Evolutionary conservation across 2,113 vertebrate species (phyloP).

Genomic region (Origma solitaria): DNA sequence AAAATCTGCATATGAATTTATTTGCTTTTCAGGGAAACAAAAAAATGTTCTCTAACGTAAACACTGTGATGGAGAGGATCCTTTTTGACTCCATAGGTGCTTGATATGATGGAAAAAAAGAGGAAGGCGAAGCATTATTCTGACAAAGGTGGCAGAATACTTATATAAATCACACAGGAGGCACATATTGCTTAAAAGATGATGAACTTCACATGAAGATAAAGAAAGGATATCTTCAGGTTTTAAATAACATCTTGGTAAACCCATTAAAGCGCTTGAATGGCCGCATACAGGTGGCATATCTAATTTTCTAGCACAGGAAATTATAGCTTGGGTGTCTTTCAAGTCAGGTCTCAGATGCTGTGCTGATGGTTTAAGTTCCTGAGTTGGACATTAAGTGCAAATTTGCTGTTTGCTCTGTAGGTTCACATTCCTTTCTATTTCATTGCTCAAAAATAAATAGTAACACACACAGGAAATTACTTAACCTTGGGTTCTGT

Average conservation of each 20-base stretch:
- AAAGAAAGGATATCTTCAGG: not conserved
- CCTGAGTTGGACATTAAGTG: not conserved
- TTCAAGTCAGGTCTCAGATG: not conserved
- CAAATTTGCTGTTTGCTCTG: not conserved
- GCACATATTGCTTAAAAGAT: not conserved
- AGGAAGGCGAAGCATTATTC: not conserved
- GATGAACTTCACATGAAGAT: not conserved
- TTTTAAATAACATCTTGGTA: not conserved
- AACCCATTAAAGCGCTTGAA: not conserved
- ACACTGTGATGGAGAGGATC: not conserved
- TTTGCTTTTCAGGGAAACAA: not conserved
- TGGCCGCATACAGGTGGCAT: not conserved
- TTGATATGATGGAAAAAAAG: not conserved
- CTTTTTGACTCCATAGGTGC: not conserved
- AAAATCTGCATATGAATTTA: not conserved
- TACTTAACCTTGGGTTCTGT: not conserved
- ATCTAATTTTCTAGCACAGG: not conserved
- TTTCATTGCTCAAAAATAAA: not conserved
- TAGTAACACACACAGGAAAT: not conserved
- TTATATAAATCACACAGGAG: not conserved
- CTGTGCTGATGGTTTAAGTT: not conserved
- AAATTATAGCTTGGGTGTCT: not conserved
- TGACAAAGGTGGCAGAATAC: not conserved
- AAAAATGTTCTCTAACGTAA: not conserved
- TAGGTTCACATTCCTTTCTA: not conserved